Percentiles rank a stretch among this genome's conserved stretches.
These are phyloP conservation scores for Prostheceraeus crozeri DNA, from an alignment of 2,888 invertebrate species.

Conservation along the genomic window DNA sequence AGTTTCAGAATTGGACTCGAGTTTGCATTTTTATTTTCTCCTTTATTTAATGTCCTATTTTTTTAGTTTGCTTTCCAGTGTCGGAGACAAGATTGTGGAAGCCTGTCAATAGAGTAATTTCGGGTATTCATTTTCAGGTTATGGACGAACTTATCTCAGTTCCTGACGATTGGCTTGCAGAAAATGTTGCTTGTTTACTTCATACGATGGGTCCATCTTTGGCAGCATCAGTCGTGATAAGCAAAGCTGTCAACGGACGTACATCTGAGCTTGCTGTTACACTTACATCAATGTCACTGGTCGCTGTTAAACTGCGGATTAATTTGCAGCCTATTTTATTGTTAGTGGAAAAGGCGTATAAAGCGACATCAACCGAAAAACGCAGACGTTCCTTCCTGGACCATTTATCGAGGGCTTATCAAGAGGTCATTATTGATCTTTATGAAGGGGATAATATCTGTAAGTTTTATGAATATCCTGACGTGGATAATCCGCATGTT, in stretches of 20 bases:
- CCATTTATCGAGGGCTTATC: neutral
- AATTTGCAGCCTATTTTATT: neutral
- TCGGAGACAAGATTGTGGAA: no score
- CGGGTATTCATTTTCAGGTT: no score
- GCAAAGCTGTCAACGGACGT: neutral
- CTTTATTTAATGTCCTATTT: no score
- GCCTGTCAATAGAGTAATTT: no score
- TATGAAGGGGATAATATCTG: neutral
- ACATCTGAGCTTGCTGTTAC: no score
- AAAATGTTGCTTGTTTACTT: constrained; percentile 35
- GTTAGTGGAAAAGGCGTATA: neutral
- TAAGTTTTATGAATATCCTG: no score
- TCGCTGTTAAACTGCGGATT: no score
- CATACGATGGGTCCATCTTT: constrained; percentile 25
- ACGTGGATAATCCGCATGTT: no score
- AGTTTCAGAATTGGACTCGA: no score
- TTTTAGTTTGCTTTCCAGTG: no score
- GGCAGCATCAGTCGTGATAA: neutral
- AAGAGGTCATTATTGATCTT: neutral
- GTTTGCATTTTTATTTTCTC: no score
- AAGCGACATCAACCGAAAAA: neutral
- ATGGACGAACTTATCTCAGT: constrained; percentile 31
- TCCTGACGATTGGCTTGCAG: constrained; percentile 34
- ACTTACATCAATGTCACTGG: neutral
- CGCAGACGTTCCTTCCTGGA: neutral